A percentile compares a stretch with the other conserved stretches of the same genome.
These are phyloP conservation scores for Xerus rutilus DNA, from an alignment of 2,797 vertebrate genomes.

Conservation along the genomic window DNA sequence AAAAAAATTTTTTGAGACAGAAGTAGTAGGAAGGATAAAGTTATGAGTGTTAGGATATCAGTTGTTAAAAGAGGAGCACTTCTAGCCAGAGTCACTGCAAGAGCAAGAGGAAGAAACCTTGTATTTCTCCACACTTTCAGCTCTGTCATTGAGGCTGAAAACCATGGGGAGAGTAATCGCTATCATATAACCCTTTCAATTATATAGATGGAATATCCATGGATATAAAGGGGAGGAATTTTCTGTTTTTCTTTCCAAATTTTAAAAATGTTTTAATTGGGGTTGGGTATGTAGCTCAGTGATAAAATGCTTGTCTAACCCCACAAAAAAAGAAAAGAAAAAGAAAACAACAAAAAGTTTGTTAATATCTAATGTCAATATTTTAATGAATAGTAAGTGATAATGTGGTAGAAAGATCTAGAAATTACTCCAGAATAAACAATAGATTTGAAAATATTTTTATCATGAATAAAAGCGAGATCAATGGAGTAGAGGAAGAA, in stretches of 20 bases:
- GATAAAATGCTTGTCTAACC: too few relatives aligned
- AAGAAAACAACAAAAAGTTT: too few relatives aligned
- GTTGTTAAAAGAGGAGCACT: neutral
- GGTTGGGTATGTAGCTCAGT: too few relatives aligned
- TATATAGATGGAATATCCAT: neutral
- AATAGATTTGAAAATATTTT: neutral
- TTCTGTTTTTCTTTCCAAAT: neutral
- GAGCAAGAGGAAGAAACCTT: neutral
- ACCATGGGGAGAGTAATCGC: neutral
- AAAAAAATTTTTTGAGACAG: neutral
- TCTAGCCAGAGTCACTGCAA: too few relatives aligned
- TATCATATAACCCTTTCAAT: neutral
- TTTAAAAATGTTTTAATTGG: neutral
- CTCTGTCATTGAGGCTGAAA: neutral
- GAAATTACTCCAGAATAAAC: conserved; percentile 23
- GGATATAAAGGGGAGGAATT: neutral
- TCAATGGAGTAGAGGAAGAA: too few relatives aligned
- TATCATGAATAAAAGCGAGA: neutral
- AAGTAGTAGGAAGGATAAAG: neutral
- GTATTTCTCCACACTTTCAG: neutral
- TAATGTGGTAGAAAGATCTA: neutral
- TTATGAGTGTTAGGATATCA: neutral
- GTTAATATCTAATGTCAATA: neutral
- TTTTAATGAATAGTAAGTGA: conserved; percentile 4
- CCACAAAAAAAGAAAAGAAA: too few relatives aligned